phyloP scores from a whole-genome alignment of 2,797 vertebrate genomes.

The Chloroceryle amazona region DNA sequence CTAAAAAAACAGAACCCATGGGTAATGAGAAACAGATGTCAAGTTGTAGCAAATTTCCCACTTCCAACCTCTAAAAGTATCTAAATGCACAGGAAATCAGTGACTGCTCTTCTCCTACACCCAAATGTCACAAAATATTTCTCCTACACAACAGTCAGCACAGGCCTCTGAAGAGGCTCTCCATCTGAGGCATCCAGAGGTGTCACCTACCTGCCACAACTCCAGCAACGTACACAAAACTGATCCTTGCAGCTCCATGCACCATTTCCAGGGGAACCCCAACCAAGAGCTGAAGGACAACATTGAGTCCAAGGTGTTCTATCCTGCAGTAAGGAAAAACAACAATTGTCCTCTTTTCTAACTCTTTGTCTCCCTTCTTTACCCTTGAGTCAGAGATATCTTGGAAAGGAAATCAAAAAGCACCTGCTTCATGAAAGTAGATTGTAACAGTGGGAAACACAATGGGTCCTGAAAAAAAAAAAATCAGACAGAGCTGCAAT shows the following conservation, averaged over 20 bases:
- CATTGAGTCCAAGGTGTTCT: slow-evolving; percentile 95
- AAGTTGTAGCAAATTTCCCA: background rate
- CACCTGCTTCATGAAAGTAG: background rate
- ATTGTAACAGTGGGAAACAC: background rate
- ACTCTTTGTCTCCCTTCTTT: background rate
- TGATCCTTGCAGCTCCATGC: slow-evolving; percentile 93
- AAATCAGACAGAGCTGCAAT: background rate
- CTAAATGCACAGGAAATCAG: background rate
- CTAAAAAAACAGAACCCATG: background rate
- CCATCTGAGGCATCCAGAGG: background rate
- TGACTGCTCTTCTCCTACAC: background rate
- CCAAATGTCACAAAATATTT: background rate
- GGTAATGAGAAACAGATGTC: background rate
- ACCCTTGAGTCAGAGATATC: background rate
- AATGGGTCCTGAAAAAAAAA: background rate
- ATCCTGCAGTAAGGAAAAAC: slow-evolving; percentile 84
- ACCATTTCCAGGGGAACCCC: slow-evolving; percentile 98
- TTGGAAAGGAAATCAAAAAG: background rate
- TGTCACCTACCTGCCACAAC: slow-evolving; percentile 91
- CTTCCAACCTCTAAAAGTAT: background rate
- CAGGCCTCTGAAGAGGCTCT: background rate
- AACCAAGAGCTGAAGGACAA: slow-evolving; percentile 95
- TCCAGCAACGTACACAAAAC: slow-evolving; percentile 93
- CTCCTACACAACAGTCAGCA: background rate
- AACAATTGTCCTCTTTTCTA: background rate